A percentile compares a stretch with the other conserved stretches of the same genome.
Conservation (phyloP, 2,888 invertebrate genomes). For the Sclerodermus sp. region DNA sequence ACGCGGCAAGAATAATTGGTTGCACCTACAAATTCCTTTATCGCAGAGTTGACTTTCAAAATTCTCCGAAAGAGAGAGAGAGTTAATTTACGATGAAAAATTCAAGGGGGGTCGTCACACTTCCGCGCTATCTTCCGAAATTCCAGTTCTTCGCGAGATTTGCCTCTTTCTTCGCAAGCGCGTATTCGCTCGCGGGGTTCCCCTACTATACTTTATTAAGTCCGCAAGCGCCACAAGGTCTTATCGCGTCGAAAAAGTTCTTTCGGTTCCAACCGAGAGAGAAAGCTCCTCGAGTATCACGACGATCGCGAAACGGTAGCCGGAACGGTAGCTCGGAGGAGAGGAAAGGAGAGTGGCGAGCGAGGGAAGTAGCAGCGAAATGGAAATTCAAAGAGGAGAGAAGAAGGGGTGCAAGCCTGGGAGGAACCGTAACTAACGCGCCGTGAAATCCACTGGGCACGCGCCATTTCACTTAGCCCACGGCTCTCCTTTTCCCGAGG, state of each 20-base stretch:
- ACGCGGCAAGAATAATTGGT: background rate
- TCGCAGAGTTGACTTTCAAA: background rate
- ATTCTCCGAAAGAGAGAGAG: background rate
- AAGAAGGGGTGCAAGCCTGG: constrained; percentile 20
- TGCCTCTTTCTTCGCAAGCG: background rate
- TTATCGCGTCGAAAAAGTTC: too few relatives aligned
- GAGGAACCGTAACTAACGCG: constrained; percentile 45
- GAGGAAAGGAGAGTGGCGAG: background rate
- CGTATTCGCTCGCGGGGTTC: background rate
- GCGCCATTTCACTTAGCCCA: constrained; percentile 52
- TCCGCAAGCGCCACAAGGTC: too few relatives aligned
- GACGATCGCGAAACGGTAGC: background rate
- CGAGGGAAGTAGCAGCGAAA: constrained; percentile 2
- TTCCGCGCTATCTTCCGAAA: constrained; percentile 3
- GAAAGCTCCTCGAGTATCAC: constrained; percentile 5
- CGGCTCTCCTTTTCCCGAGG: constrained; percentile 33
- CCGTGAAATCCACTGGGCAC: constrained; percentile 52
- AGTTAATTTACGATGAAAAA: background rate
- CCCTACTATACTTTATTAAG: too few relatives aligned
- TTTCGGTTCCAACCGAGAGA: background rate
- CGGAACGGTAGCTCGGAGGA: background rate
- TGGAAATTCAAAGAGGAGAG: constrained; percentile 8
- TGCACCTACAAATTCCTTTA: too few relatives aligned
- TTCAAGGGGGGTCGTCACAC: constrained; percentile 9
- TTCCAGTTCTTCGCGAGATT: background rate